Evolutionary conservation across 2,888 invertebrate genomes (phyloP), one percentile per base, ranked within the genome.

Genomic region (Blera fallax): DNA sequence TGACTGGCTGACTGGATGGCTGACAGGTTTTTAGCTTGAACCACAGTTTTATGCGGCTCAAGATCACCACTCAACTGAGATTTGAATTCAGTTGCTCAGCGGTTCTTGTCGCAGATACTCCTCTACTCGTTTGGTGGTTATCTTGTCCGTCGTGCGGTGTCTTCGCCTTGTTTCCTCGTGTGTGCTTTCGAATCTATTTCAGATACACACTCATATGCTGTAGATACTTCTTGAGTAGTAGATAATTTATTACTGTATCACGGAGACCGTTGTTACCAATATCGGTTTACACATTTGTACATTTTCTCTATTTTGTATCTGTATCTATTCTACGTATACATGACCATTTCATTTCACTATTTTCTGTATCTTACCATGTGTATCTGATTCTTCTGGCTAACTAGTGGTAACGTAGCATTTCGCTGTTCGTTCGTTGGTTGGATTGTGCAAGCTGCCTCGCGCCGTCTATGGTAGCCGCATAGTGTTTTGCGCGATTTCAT

Each of bases 191-290:
- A 65, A 70, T 60, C 52, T 58, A 45, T 52, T 58, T 27, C 65
- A 43, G 43, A 50, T 29, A 65, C 21, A 37, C 56, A 8, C 50
- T n/a, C 8, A 8, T 52, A 16, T 58, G 24, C 21, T 18, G 11
- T 8, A 60, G 43, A 52, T 78, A 80, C 62, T 64, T 34, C 52
- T 43, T 16, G 45, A 48, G 54, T n/a, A 48, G 54, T n/a, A 67
- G 60, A 74, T 74, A 72, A 85, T 80, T 80, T 85, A 80, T 85
- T 85, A 85, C 76, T 54, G 80, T 85, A 79, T 67, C 80, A 67
- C 80, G 76, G 72, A n/a, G n/a, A 80, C 85, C 76, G 85, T 84
- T 84, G 80, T 72, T 70, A 76, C 76, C 80, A 76, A 85, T 85
- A 85, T 85, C 76, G 60, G 70, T 60, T 85, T 84, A 80, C 70